Evolutionary conservation across 2,797 vertebrate genomes (phyloP).

Genomic region (Pipistrellus pipistrellus): DNA sequence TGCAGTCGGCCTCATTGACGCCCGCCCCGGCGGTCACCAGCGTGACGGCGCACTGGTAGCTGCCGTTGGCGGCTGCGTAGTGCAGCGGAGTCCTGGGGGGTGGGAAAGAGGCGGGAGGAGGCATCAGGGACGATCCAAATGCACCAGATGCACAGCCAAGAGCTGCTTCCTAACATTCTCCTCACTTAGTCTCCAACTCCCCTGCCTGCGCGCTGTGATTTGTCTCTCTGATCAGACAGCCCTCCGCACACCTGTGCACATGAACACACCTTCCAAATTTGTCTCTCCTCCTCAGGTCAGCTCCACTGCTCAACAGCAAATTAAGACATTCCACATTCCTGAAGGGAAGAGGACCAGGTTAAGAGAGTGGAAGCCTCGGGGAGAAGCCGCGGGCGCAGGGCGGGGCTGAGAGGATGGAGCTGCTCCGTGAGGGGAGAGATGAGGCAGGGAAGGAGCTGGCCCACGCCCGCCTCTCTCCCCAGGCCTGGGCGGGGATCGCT

Average conservation of each 20-base stretch:
- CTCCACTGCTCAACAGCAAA: conserved; percentile 97
- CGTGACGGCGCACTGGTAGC: conserved; percentile 97
- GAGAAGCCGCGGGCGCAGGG: not conserved
- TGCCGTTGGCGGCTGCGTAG: conserved; percentile 97
- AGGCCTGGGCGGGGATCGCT: not conserved
- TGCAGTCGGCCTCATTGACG: conserved; percentile 95
- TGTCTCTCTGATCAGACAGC: not conserved
- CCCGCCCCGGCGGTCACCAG: conserved; percentile 95
- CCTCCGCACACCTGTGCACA: not conserved
- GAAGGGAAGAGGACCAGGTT: not conserved
- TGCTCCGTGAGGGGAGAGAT: not conserved
- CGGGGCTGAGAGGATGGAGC: not conserved
- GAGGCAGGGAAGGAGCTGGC: not conserved
- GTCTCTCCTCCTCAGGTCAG: conserved; percentile 96
- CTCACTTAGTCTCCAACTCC: not conserved
- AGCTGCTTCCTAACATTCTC: not conserved
- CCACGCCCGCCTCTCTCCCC: not conserved
- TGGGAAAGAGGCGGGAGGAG: not conserved
- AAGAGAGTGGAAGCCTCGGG: not conserved
- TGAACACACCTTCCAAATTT: conserved; percentile 94
- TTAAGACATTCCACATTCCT: conserved; percentile 99
- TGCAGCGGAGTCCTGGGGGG: conserved; percentile 94
- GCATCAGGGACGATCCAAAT: not conserved
- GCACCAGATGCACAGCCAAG: not conserved
- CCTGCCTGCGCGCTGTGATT: no score